These are phyloP conservation scores for Drosophila sordidula DNA, from an alignment of 2,888 invertebrate genomes.

Conservation along the genomic window DNA sequence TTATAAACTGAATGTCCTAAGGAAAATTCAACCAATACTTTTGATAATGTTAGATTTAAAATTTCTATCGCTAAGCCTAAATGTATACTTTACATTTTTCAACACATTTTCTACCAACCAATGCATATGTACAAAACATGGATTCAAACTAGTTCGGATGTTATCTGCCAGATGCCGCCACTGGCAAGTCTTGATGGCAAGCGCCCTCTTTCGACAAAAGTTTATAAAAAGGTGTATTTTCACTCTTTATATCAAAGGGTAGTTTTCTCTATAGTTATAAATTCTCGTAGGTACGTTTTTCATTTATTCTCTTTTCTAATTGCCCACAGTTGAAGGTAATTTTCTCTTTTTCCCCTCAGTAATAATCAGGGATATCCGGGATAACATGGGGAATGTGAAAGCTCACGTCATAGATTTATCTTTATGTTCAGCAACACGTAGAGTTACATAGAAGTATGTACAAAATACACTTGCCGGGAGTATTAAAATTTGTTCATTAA, in stretches of 20 bases:
- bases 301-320: conserved; percentile 10
- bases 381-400: neutral
- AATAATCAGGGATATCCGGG: neutral
- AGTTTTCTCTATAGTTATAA: conserved; percentile 3
- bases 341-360: conserved; percentile 37
- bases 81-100: neutral
- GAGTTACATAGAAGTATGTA: neutral
- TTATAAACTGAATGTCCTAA: no score
- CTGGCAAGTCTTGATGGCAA: no score
- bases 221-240: neutral
- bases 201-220: conserved; percentile 15
- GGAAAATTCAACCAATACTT: no score
- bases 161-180: conserved; percentile 16
- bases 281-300: conserved; percentile 3
- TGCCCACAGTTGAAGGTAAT: conserved; percentile 17
- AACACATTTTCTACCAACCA: no score
- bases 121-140: no score
- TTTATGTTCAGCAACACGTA: neutral
- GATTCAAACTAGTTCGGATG: neutral
- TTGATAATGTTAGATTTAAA: no score
- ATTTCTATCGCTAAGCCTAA: neutral
- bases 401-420: conserved; percentile 2
- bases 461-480: neutral
- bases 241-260: neutral
- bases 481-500: no score